phyloP scores from a whole-genome alignment of 2,797 vertebrate genomes.

The Menidia menidia region DNA sequence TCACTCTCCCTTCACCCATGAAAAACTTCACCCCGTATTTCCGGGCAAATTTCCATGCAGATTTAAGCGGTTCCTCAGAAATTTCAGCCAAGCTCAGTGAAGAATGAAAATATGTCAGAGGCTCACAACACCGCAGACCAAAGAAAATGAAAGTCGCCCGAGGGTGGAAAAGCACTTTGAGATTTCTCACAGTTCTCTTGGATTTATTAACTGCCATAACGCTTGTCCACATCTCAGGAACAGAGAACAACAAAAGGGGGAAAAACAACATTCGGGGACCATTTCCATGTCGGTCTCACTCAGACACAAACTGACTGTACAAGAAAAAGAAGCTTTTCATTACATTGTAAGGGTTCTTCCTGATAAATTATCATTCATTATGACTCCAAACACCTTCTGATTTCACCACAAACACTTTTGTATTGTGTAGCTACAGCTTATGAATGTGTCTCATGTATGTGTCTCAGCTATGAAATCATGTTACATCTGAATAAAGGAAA shows the following conservation, averaged over 20 bases:
- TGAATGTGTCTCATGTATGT: too few species aligned
- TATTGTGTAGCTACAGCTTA: too few species aligned
- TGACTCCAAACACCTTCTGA: too few species aligned
- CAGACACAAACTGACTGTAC: neutral
- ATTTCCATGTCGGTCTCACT: slow-evolving; percentile 15
- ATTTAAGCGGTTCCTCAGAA: slow-evolving; percentile 67
- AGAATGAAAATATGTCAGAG: slow-evolving; percentile 68
- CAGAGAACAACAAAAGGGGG: slow-evolving; percentile 22
- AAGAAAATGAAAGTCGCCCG: slow-evolving; percentile 65
- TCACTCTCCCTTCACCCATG: slow-evolving; percentile 20
- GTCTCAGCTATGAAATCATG: too few species aligned
- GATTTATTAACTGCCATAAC: slow-evolving; percentile 57
- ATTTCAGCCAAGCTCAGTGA: slow-evolving; percentile 59
- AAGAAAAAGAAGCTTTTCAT: neutral
- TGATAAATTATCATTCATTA: too few species aligned
- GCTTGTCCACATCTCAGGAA: slow-evolving; percentile 36
- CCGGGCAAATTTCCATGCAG: slow-evolving; percentile 63
- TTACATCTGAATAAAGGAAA: too few species aligned
- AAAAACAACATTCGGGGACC: neutral
- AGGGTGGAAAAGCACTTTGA: slow-evolving; percentile 63
- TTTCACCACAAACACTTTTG: too few species aligned
- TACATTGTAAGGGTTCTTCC: neutral
- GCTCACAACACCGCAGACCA: slow-evolving; percentile 52
- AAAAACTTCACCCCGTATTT: slow-evolving; percentile 61
- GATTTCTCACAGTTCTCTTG: slow-evolving; percentile 53